phyloP scores from a whole-genome alignment of 2,888 invertebrate species.

The Sepioteuthis lessoniana region DNA sequence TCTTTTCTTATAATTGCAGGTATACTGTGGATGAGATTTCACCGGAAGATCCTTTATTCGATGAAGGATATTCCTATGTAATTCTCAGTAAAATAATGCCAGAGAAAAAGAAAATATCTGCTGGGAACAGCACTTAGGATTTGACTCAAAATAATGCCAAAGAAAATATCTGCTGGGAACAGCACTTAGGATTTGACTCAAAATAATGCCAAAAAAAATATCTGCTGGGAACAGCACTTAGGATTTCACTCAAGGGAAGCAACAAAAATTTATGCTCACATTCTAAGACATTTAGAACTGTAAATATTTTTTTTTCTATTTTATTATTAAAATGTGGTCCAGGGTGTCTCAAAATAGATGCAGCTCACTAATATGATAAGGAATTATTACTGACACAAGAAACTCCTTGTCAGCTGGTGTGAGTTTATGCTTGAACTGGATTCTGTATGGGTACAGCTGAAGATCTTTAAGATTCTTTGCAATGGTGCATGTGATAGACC shows the following conservation, averaged over 20 bases:
- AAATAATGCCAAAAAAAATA: conserved; percentile 26
- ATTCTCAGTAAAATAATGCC: conserved; percentile 78
- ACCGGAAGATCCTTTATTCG: conserved; percentile 78
- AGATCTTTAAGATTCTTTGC: too few relatives aligned
- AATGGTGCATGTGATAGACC: too few relatives aligned
- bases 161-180: background rate
- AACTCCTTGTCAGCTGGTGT: too few relatives aligned
- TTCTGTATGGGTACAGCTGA: too few relatives aligned
- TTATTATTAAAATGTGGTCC: too few relatives aligned
- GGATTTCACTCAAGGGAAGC: background rate
- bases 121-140: background rate
- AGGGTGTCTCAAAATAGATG: too few relatives aligned
- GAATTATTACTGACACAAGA: too few relatives aligned
- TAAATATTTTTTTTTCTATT: too few relatives aligned
- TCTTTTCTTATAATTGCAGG: conserved; percentile 70
- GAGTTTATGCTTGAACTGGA: too few relatives aligned
- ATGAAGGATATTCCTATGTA: conserved; percentile 79
- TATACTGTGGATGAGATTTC: conserved; percentile 82
- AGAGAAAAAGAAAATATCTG: background rate
- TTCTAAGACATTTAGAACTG: too few relatives aligned
- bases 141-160: background rate
- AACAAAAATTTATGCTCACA: too few relatives aligned
- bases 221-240: background rate
- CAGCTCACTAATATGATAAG: too few relatives aligned
- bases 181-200: background rate